Conservation (phyloP, 2,113 vertebrate genomes). For the Polyodon spathula region DNA sequence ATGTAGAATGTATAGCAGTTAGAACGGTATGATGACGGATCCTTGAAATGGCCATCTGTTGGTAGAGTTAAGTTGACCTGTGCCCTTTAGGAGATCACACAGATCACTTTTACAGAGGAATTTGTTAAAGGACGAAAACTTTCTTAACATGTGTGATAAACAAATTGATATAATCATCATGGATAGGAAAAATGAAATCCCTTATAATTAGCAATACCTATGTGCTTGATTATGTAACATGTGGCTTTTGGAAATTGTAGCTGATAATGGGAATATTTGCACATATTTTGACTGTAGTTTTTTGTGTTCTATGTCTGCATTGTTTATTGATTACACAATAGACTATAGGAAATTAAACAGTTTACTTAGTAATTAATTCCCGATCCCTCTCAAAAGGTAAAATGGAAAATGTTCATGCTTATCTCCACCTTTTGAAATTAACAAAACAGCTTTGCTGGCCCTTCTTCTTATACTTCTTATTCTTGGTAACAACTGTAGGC, state of each 20-base stretch:
- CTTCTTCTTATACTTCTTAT: conserved; percentile 18
- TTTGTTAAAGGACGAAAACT: conserved; percentile 25
- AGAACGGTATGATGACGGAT: conserved; percentile 16
- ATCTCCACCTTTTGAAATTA: conserved; percentile 20
- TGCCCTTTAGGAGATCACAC: not conserved
- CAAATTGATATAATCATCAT: conserved; percentile 11
- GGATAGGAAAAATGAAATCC: conserved; percentile 32
- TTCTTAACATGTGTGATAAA: conserved; percentile 22
- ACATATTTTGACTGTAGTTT: conserved; percentile 18
- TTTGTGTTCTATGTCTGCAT: conserved; percentile 27
- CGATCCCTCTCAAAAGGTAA: conserved; percentile 12
- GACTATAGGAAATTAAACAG: conserved; percentile 13
- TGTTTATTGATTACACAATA: conserved; percentile 18
- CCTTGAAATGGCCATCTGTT: conserved; percentile 32
- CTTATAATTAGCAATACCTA: conserved; percentile 55
- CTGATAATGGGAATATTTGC: conserved; percentile 20
- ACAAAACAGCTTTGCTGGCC: conserved; percentile 22
- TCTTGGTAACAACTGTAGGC: conserved; percentile 21
- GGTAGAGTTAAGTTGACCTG: conserved; percentile 22
- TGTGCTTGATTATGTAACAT: conserved; percentile 15
- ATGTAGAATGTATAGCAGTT: conserved; percentile 16
- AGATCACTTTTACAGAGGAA: conserved; percentile 8
- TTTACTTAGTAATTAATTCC: conserved; percentile 5
- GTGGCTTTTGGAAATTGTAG: conserved; percentile 17
- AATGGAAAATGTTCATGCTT: conserved; percentile 7